Base-by-base conservation (phyloP, 2,113 vertebrate species). In the Aspiorhynchus laticeps region DNA sequence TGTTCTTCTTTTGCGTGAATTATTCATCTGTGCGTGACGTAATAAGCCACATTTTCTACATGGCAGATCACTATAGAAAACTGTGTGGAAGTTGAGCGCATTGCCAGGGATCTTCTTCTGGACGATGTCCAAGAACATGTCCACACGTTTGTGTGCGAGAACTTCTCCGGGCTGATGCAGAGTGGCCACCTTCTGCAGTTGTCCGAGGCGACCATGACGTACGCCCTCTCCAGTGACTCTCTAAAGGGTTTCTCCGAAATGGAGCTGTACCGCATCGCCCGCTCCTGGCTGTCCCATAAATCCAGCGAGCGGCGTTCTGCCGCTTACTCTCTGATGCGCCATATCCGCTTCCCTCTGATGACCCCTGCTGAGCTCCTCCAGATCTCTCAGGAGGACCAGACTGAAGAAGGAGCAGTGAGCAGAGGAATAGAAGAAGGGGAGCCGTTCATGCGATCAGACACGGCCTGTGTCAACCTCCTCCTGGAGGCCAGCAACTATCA, bases 401-500 rank as follows among this genome's bases (percentile, higher is more conserved):
- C 59, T 19, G 92, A 89, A 1, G 91, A 78, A 6, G 48, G 21
- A 12, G 26, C 78, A 1, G 5, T 86, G 73, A 51, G 31, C 31
- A 46, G 31, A 2, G 78, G 4, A 31, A 88, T 41, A 38, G 56
- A 73, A 14, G 78, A 74, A 59, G 85, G 38, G 46, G 75, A 83
- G 74, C 75, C 92, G 24, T 79, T 95, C 87, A 95, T 96, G 94
- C 94, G 94, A 46, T 92, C 93, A 0, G 91, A 95, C 7, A 93
- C 95, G 0, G 91, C 92, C 67, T 96, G 95, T 4, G 93, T 96
- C 15, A 96, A 95, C 93, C 95, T 96, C 3, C 93, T 96, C 80
- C 93, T 96, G 88, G 95, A 96, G 90, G 95, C 95, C 87, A 96
- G 95, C 90, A 96, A 96, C 91, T 96, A 96, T 90, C 95, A 96